Base-by-base conservation (phyloP, 2,888 invertebrate genomes). In the Pyrgus malvae region DNA sequence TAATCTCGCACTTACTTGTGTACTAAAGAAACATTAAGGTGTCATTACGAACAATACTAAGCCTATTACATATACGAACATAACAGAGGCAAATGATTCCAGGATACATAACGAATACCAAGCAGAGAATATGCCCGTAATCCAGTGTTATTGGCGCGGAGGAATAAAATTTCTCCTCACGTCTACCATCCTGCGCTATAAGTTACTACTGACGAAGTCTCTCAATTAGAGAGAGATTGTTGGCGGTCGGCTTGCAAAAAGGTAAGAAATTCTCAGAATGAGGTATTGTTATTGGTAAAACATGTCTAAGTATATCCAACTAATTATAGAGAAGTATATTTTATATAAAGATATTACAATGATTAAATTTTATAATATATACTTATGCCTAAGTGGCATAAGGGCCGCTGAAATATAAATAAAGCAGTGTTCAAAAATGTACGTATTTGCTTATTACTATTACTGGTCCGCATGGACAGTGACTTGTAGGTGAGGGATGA, bases 101-200 rank as follows among this genome's bases (percentile, higher is more conserved):
- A 23, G 27, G 9, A n/a, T 50, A 53, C 31, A 53, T 38, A 53
- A 27, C 37, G 17, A 38, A 53, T 45, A 42, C 8, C 17, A 33
- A 29, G 19, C 53, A 21, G 45, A 21, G 44, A 44, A 45, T 35
- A n/a, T 29, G 25, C n/a, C 31, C 53, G 31, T 53, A 53, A 54
- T 46, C 53, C 53, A 46, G 53, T 46, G 53, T 54, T 46, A 54
- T 46, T 54, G 45, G 53, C 40, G 53, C 31, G 46, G 31, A 17
- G 46, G 21, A 54, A 54, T 54, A 46, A 54, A 40, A 45, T 54
- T 54, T 54, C 53, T 40, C 38, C 44, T 54, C 53, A 54, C 53
- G 53, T 54, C 25, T 46, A 40, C 27, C 46, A 46, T 40, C 53
- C 31, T 33, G 53, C 40, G 29, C 40, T 54, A 17, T 46, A 46